Evolutionary conservation across 2,113 vertebrate genomes (phyloP), one percentile per base, ranked within the genome.

Genomic region (Halichoerus grypus): DNA sequence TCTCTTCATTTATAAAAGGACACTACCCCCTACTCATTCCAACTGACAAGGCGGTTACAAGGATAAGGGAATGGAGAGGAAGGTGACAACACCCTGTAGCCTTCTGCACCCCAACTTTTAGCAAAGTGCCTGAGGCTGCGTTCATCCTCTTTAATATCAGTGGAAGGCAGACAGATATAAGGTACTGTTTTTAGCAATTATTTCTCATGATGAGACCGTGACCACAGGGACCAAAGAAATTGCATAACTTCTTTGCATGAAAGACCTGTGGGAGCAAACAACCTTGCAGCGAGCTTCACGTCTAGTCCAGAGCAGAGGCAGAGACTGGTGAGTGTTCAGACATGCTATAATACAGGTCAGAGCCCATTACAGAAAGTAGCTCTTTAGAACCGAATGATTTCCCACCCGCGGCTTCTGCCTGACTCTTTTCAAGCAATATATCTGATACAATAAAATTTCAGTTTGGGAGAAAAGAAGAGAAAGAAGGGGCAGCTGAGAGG

Each of bases 331-430:
- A 13, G 9, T 13, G 7, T 28, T 59, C 79, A 84, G 83, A 53
- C 28, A 28, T 63, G 24, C 18, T 36, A 13, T 12, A n/a, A 63
- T 1, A 67, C 71, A 89, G 71, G 77, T 88, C 94, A 82, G 21
- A 94, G 31, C 69, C 88, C 51, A 28, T 53, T n/a, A 83, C 0
- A 49, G 79, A 95, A 96, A 94, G 72, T 0, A 33, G 61, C 51
- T 94, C 89, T 93, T 87, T 90, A 93, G 46, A 81, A 96, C 51
- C 55, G 84, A 97, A 79, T 71, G 31, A 89, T 53, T 95, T 90
- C 88, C 95, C 93, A 93, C 91, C 76, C 0, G 0, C 31, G 61
- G 82, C 72, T 46, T 96, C 86, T 82, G 81, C 81, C 79, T 46
- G 87, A 22, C 49, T 91, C 93, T 90, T 94, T 79, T 81, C 76